These are phyloP conservation scores for Crocodylus rhombifer DNA, from an alignment of 2,797 vertebrate species.

Conservation along the genomic window DNA sequence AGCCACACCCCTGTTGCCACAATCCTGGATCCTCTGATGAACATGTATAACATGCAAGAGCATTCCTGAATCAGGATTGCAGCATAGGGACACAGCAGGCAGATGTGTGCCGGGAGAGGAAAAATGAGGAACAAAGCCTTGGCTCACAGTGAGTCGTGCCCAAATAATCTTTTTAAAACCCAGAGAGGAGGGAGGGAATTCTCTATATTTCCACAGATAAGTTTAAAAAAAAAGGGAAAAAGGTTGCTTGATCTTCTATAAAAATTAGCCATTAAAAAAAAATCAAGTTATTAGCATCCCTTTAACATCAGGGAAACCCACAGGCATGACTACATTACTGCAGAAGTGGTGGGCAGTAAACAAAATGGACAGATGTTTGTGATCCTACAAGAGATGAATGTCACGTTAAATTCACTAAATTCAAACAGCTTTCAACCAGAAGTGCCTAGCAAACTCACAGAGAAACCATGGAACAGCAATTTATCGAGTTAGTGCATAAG, in stretches of 20 bases:
- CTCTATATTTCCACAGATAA: too few species aligned
- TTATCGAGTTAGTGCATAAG: background rate
- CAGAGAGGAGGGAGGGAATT: background rate
- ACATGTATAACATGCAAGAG: too few species aligned
- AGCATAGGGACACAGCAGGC: background rate
- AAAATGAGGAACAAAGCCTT: background rate
- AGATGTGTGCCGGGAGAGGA: background rate
- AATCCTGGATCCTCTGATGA: too few species aligned
- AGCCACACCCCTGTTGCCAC: too few species aligned
- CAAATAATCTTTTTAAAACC: background rate
- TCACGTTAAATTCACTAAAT: background rate
- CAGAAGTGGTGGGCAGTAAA: background rate
- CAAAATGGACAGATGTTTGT: background rate
- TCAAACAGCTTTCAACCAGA: background rate
- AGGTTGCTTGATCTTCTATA: background rate
- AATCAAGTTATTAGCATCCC: background rate
- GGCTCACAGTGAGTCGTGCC: background rate
- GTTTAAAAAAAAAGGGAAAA: background rate
- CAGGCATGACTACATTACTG: background rate
- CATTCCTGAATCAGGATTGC: background rate
- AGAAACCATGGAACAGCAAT: background rate
- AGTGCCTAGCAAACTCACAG: background rate
- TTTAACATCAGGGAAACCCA: background rate
- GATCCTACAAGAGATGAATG: background rate
- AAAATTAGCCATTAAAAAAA: background rate